Conservation (phyloP, 2,113 vertebrate species). For the Carlito syrichta region DNA sequence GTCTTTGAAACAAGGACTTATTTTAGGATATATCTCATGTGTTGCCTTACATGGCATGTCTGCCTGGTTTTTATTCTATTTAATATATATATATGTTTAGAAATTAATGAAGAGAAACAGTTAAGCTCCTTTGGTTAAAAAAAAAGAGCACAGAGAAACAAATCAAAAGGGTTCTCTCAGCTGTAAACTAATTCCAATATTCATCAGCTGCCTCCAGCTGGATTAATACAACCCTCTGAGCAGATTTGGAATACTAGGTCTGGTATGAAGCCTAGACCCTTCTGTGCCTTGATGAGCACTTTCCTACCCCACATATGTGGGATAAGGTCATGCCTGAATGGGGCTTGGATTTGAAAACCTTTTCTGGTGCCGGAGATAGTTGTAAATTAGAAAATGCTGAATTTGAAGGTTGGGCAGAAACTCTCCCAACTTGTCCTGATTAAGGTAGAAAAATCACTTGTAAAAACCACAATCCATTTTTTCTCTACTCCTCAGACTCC, state of each 20-base stretch:
- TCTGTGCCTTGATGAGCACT: neutral
- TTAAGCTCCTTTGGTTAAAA: neutral
- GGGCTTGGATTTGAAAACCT: neutral
- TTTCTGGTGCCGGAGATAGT: neutral
- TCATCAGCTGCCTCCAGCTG: neutral
- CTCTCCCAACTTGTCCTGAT: neutral
- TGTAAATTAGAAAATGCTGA: neutral
- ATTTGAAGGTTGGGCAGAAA: neutral
- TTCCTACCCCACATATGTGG: neutral
- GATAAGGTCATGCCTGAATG: neutral
- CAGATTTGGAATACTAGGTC: neutral
- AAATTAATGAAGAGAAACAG: slow-evolving; percentile 25
- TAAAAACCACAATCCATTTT: neutral
- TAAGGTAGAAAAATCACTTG: neutral
- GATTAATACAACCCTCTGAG: neutral
- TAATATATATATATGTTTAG: neutral
- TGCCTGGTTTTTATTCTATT: neutral
- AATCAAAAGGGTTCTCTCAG: neutral
- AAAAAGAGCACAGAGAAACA: neutral
- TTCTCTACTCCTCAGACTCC: neutral
- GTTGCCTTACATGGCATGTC: neutral
- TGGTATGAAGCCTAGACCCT: neutral
- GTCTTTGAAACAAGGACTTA: neutral
- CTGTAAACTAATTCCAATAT: neutral
- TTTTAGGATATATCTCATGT: slow-evolving; percentile 1